These are phyloP conservation scores for Zonitis immaculata DNA, from an alignment of 2,888 invertebrate genomes.

Conservation along the genomic window DNA sequence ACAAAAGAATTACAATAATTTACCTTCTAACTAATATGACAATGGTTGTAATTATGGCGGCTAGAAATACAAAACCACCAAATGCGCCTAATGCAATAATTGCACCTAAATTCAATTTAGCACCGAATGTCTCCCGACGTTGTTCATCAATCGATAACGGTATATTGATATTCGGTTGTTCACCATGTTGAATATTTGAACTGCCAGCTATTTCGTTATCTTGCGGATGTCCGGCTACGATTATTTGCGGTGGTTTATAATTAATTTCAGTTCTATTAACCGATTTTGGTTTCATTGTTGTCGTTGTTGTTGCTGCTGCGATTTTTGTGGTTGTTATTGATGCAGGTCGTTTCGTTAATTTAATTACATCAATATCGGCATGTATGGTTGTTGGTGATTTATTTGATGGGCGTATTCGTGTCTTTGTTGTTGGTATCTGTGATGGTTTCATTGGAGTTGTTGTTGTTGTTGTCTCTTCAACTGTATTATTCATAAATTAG, in stretches of 20 bases:
- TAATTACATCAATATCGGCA: constrained; percentile 43
- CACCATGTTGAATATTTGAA: constrained; percentile 55
- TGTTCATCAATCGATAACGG: constrained; percentile 64
- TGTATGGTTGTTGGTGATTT: constrained; percentile 47
- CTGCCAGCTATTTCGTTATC: constrained; percentile 68
- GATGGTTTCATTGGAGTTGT: constrained; percentile 4
- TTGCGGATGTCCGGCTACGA: constrained; percentile 60
- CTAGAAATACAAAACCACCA: constrained; percentile 85
- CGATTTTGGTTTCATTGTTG: constrained; percentile 28
- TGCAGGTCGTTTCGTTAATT: constrained; percentile 33
- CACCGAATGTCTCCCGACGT: constrained; percentile 56
- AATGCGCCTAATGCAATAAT: constrained; percentile 86
- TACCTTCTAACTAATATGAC: constrained; percentile 86
- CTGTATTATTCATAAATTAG: too few species aligned
- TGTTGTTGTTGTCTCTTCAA: constrained; percentile 3
- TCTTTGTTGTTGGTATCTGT: constrained; percentile 35
- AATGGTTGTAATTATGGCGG: constrained; percentile 83
- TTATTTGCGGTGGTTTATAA: constrained; percentile 42
- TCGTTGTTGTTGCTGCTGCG: constrained; percentile 22
- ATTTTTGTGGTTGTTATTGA: constrained; percentile 32
- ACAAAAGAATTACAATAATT: constrained; percentile 30
- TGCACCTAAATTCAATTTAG: constrained; percentile 77
- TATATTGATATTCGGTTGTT: constrained; percentile 63
- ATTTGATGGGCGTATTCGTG: constrained; percentile 41
- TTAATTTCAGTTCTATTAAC: constrained; percentile 19